Evolutionary conservation across 2,797 vertebrate species (phyloP).

Genomic region (Anguilla pacifica): DNA sequence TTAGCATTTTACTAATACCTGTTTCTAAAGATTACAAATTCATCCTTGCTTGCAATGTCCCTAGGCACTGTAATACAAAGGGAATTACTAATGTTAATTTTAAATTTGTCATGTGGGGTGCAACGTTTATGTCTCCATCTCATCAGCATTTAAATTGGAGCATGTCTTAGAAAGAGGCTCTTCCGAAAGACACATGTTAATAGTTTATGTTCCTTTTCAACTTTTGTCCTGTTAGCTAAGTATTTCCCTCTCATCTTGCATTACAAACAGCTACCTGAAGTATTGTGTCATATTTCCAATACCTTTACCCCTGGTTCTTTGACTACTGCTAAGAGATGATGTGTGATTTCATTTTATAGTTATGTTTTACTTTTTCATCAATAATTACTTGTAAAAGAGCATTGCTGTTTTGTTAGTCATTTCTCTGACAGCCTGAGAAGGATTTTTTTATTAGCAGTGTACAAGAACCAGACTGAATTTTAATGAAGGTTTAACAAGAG

Average conservation of each 20-base stretch:
- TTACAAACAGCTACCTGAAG: conserved; percentile 33
- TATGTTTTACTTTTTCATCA: conserved; percentile 43
- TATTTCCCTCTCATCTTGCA: conserved; percentile 46
- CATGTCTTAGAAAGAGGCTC: not conserved
- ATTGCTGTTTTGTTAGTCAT: conserved; percentile 31
- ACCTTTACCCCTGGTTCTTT: conserved; percentile 12
- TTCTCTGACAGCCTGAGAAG: not conserved
- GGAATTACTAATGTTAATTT: not conserved
- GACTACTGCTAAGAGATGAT: conserved; percentile 15
- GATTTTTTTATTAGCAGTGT: not conserved
- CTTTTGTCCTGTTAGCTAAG: conserved; percentile 46
- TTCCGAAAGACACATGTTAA: not conserved
- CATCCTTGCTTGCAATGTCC: not conserved
- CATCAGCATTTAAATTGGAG: conserved; percentile 19
- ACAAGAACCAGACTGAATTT: conserved; percentile 8
- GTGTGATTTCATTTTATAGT: conserved; percentile 33
- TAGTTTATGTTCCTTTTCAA: conserved; percentile 31
- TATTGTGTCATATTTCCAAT: conserved; percentile 32
- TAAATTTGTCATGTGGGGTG: conserved; percentile 10
- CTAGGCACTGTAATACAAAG: conserved; percentile 6
- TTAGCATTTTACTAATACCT: not conserved
- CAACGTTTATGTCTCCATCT: conserved; percentile 13
- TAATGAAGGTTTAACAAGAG: conserved; percentile 11
- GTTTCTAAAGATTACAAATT: not conserved
- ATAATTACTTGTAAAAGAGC: conserved; percentile 32